Evolutionary conservation across 1,140 invertebrate species (phyloP), one percentile per base, ranked within the genome.

Genomic region (Geopemphigus sp.): DNA sequence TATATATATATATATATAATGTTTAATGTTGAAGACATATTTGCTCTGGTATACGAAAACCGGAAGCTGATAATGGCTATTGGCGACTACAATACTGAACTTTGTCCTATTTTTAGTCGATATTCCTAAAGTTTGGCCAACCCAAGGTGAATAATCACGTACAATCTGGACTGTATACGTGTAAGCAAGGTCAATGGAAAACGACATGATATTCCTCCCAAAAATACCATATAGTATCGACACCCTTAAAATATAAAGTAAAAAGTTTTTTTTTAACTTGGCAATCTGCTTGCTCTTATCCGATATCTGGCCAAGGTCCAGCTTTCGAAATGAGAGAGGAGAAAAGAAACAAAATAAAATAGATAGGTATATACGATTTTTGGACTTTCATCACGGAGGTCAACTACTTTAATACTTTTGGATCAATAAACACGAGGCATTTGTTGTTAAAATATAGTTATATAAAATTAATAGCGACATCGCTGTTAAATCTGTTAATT

Each of bases 241-340:
- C 57, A 59, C 73, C 29, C 32, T 76, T 45, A 76, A 76, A 76
- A 59, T 76, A 76, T 76, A 61, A 57, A 61, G 73, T 76, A 78
- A 78, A 78, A 78, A 76, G 54, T 61, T 78, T 59, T 59, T 72
- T 74, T 53, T 74, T 73, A 22, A 78, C 32, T 78, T 78, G 74
- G 74, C 74, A 78, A 24, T 72, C 74, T 47, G 22, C 32, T 74
- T 3, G 5, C 54, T 12, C 45, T 78, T 57, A 61, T 63, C 57
- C 57, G 8, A 19, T 63, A 39, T 29, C 56, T 78, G 74, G 74
- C 74, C 39, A 47, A 24, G 19, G 74, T 78, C 74, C 74, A 78
- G 74, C 29, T 63, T 72, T 63, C 47, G 47, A 61, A 61, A 78
- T 19, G 74, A 78, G 45, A 54, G 24, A 53, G 68, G 32, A 39